Evolutionary conservation across 2,113 vertebrate species (phyloP), one percentile per base, ranked within the genome.

Genomic region (Poeciliopsis prolifica): DNA sequence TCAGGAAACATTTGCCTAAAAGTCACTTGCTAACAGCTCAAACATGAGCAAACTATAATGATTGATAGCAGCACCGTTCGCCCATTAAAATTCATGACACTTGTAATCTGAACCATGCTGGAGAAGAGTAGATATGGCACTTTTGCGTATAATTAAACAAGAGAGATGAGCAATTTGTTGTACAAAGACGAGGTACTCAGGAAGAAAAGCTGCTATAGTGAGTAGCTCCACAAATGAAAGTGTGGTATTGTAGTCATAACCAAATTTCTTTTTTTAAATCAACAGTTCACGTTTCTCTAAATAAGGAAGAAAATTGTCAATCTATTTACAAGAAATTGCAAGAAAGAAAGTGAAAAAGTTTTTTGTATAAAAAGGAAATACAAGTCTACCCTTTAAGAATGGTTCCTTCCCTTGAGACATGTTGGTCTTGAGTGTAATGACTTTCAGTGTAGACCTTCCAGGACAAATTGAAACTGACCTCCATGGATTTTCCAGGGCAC

Each of bases 401-500:
- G 70, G 78, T 68, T 80, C 19, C 77, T 75, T 89, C 88, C 89
- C 88, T 65, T 5, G 44, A 88, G 83, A 87, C 85, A 82, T 86
- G 86, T 86, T 85, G 87, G 90, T 91, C 87, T 86, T 83, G 84
- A 82, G 86, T 65, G 35, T 91, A 92, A 92, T 92, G 91, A 94
- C 87, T 91, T 86, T 91, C 72, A 7, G 80, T 80, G 78, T 75
- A 86, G 86, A 81, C 88, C 86, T 90, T 83, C 85, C 81, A 90
- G 92, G 91, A 93, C 85, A 91, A 89, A 94, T 92, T 91, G 88
- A 82, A 83, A 83, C 80, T 91, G 91, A 93, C 91, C 91, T 74
- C 81, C 85, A 90, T 92, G 88, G 91, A 92, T 91, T 90, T 92
- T 89, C 84, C 85, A 87, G 90, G 86, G 88, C 88, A 90, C 82